Percentiles rank a stretch among this genome's conserved stretches.
Conservation (phyloP, 2,888 invertebrate genomes). For the Ligdia adustata region DNA sequence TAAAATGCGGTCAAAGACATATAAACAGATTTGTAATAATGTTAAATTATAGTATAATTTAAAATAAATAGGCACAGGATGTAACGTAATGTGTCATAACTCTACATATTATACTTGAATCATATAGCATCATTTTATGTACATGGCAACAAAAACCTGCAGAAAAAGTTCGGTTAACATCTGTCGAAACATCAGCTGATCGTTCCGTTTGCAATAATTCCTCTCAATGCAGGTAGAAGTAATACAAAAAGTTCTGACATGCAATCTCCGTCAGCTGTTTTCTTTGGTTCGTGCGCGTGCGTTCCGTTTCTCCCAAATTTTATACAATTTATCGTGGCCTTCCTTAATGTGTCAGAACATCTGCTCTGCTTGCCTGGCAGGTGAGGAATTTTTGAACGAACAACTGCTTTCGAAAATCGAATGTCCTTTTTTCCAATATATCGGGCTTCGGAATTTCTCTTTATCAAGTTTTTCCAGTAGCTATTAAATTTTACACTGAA, state of each 20-base stretch:
- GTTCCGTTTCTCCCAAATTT: constrained; percentile 64
- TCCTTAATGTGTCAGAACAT: constrained; percentile 62
- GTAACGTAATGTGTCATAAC: too few species aligned
- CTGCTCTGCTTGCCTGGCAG: constrained; percentile 62
- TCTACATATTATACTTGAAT: too few species aligned
- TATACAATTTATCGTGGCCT: constrained; percentile 49
- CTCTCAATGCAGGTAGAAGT: constrained; percentile 56
- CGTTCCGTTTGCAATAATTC: constrained; percentile 42
- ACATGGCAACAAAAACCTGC: not conserved
- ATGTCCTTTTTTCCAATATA: constrained; percentile 21
- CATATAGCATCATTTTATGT: too few species aligned
- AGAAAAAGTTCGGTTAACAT: constrained; percentile 27
- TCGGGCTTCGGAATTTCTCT: constrained; percentile 3
- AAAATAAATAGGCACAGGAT: too few species aligned
- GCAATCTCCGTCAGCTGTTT: constrained; percentile 67
- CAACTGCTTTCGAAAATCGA: constrained; percentile 37
- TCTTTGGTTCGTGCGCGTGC: constrained; percentile 54
- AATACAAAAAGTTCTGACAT: constrained; percentile 43
- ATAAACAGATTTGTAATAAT: too few species aligned
- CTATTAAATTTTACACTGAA: not conserved
- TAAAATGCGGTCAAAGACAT: constrained; percentile 15
- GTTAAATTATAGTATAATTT: too few species aligned
- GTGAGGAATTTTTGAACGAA: constrained; percentile 66
- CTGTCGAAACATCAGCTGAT: constrained; percentile 61
- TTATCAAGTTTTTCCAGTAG: not conserved